phyloP scores from a whole-genome alignment of 1,140 invertebrate genomes.

The Platyscapa corneri region DNA sequence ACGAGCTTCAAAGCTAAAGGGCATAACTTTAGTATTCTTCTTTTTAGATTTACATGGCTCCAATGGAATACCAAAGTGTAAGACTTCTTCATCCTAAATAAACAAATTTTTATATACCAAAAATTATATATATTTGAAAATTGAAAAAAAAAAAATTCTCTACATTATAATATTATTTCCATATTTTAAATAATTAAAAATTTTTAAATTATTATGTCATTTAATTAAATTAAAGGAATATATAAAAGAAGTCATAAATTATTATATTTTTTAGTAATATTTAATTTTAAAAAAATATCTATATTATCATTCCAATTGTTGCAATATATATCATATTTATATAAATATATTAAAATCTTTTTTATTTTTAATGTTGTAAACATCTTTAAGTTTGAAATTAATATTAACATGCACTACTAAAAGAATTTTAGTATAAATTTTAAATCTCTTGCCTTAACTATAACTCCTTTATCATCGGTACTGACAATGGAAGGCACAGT shows the following conservation, averaged over 20 bases:
- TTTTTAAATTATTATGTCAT: no score
- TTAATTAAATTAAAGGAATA: no score
- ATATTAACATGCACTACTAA: neutral
- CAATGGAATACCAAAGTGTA: slow-evolving; percentile 67
- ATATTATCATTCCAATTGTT: no score
- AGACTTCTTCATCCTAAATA: slow-evolving; percentile 57
- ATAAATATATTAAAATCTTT: no score
- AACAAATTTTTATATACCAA: slow-evolving; percentile 11
- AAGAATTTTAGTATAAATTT: slow-evolving; percentile 23
- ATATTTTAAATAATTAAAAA: no score
- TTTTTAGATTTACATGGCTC: slow-evolving; percentile 54
- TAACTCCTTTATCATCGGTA: slow-evolving; percentile 35
- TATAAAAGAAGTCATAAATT: no score
- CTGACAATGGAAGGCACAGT: slow-evolving; percentile 47
- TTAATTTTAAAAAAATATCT: no score
- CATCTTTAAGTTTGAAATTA: neutral
- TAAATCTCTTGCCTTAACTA: slow-evolving; percentile 44
- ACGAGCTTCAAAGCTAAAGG: slow-evolving; percentile 77
- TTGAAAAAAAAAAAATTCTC: neutral
- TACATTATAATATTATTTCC: no score
- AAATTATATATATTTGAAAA: slow-evolving; percentile 1
- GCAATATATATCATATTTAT: no score
- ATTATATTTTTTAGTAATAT: no score
- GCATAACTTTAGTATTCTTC: slow-evolving; percentile 61
- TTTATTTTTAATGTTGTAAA: neutral